phyloP scores from a whole-genome alignment of 2,888 invertebrate genomes.

The Drosophila paramelanica region DNA sequence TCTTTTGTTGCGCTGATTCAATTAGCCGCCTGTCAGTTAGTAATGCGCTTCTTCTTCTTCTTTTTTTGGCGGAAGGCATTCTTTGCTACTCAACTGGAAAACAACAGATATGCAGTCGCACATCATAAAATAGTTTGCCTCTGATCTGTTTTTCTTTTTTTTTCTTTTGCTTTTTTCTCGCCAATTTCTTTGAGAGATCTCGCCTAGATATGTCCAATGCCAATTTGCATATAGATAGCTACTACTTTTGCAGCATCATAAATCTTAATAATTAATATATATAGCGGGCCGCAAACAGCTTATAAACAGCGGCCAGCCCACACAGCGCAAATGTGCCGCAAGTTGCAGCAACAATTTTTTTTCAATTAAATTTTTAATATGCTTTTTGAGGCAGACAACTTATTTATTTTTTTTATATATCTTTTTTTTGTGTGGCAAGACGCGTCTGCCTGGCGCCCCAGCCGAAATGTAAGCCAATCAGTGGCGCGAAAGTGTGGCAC shows the following conservation, averaged over 20 bases:
- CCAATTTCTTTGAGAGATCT: conserved; percentile 20
- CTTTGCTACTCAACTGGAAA: conserved; percentile 4
- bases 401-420: conserved; percentile 16
- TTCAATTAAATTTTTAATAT: conserved; percentile 71
- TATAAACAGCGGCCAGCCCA: conserved; percentile 45
- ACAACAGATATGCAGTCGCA: conserved; percentile 8
- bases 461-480: conserved; percentile 56
- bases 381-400: conserved; percentile 51
- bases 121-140: conserved; percentile 16
- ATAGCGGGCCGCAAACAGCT: conserved; percentile 10
- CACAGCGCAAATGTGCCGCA: conserved; percentile 28
- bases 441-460: conserved; percentile 73
- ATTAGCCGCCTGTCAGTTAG: conserved; percentile 39
- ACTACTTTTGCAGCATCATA: conserved; percentile 41
- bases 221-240: conserved; percentile 68
- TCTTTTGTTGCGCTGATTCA: conserved; percentile 46
- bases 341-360: conserved; percentile 25
- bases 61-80: conserved; percentile 13
- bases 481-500: conserved; percentile 42
- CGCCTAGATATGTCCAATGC: conserved; percentile 18
- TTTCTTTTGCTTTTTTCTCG: conserved; percentile 22
- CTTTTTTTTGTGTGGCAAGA: conserved; percentile 29
- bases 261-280: conserved; percentile 70
- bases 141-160: conserved; percentile 2
- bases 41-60: conserved; percentile 7